Base-by-base conservation (phyloP, 2,113 vertebrate genomes). In the Solenodon paradoxus region DNA sequence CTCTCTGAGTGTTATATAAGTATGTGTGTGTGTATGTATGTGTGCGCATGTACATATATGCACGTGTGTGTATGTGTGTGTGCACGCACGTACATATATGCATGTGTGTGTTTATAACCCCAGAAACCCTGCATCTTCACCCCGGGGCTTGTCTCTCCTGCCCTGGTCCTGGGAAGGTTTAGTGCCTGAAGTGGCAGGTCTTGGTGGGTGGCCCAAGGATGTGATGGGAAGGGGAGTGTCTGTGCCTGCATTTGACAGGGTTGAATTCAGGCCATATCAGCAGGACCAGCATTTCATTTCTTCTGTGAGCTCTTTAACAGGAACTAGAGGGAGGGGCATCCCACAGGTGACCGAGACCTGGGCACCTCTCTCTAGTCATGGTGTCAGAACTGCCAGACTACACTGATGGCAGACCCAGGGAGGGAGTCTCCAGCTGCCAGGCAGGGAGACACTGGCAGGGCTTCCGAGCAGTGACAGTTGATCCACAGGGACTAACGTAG, bases 121-220 rank as follows among this genome's bases (percentile, higher is more conserved):
- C 49, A 24, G 40, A 93, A 72, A 66, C 7, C 16, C 35, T 4
- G 7, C 15, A 19, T 61, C 35, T 5, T 85, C 28, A 47, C 35
- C 49, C 68, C 55, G 69, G 6, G 3, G 7, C 63, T 16, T 28
- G 5, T 78, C 32, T 94, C n/a, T 72, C 30, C 45, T n/a, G 3
- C 87, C 22, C 63, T 57, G n/a, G 15, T 59, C 51, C 82, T 64
- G 45, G 53, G 12, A 77, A 82, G 24, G 20, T 66, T 88, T 81
- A 69, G 5, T 13, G n/a, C 71, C 42, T 4, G 16, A 19, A 15
- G 38, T 42, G 8, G 1, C 3, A 84, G 32, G 20, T 51, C 64
- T 82, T 47, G 15, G 63, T 28, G 2, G 51, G 4, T 19, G 51
- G n/a, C n/a, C 17, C 69, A 45, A 72, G 28, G 24, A 63, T 66